phyloP scores from a whole-genome alignment of 2,113 vertebrate species.

The Triplophysa tibetana region DNA sequence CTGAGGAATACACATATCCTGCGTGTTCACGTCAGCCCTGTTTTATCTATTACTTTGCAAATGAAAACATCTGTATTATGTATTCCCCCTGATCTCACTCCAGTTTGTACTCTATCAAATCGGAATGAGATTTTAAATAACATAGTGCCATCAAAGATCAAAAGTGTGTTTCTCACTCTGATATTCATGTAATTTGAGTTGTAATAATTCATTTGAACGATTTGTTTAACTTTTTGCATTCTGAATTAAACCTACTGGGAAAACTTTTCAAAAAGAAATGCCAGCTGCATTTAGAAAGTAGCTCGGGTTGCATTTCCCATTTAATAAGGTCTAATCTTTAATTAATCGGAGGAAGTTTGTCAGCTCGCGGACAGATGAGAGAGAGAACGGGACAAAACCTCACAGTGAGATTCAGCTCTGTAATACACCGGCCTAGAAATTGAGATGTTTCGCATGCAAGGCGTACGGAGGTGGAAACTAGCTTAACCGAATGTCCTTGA shows the following conservation, averaged over 20 bases:
- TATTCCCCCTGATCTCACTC: constrained; percentile 14
- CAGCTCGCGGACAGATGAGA: constrained; percentile 24
- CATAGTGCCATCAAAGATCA: not conserved
- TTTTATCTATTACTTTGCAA: constrained; percentile 15
- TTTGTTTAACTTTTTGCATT: constrained; percentile 28
- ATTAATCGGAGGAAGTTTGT: constrained; percentile 41
- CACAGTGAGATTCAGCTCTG: not conserved
- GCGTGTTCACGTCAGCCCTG: constrained; percentile 24
- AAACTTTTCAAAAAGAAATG: constrained; percentile 30
- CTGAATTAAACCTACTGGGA: constrained; percentile 38
- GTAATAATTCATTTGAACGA: constrained; percentile 13
- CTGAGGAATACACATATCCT: constrained; percentile 32
- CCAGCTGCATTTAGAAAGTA: constrained; percentile 37
- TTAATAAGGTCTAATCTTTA: constrained; percentile 54
- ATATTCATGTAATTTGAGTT: not conserved
- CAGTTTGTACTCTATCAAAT: constrained; percentile 32
- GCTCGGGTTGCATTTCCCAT: constrained; percentile 11
- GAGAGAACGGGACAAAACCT: constrained; percentile 5
- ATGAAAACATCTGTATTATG: constrained; percentile 42
- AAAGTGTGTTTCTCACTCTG: constrained; percentile 4
- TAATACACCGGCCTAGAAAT: constrained; percentile 18
- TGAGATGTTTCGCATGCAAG: constrained; percentile 23
- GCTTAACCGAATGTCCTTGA: constrained; percentile 18
- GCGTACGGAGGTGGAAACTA: not conserved
- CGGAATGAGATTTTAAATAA: not conserved